Evolutionary conservation across 2,888 invertebrate species (phyloP), one percentile per base, ranked within the genome.

Genomic region (Psylliodes chrysocephalus): DNA sequence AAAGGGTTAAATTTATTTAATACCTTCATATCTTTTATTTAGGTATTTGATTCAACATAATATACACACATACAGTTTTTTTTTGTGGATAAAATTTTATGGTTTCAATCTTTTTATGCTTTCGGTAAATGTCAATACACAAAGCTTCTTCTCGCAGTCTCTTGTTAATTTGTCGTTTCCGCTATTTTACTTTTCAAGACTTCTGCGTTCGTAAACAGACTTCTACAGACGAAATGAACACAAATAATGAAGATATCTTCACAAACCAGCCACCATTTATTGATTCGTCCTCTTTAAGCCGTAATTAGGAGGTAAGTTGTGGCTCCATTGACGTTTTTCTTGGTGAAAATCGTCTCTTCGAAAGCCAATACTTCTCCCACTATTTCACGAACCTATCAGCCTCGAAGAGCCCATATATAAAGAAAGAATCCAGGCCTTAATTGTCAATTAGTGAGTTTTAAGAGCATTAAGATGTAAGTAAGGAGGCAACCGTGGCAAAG

Each of bases 391-490:
- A 53, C 35, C 38, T 54, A 54, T 44, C 54, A 35, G 22, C 47
- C 53, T 56, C 44, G 30, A 19, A 57, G 54, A 46, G 57, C 40
- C 63, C 42, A 51, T 64, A 64, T 67, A 64, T 62, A 67, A 67
- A 64, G 66, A 61, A 63, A 63, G 59, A 67, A 64, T 62, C 62
- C 60, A 60, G 62, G 61, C 67, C 71, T 73, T 75, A 75, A 75
- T 75, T 73, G 75, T 73, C 73, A 75, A 75, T 75, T 75, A 75
- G 75, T 73, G 73, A 71, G 71, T 71, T 73, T 69, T 73, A 72
- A 75, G 73, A 75, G 72, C 75, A 75, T 77, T 74, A 75, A 74
- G 75, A 74, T 73, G 75, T 75, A 75, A 73, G 73, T 69, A 68
- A 73, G 66, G 66, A 71, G 73, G 66, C 71, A 71, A 57, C 66